A percentile compares a stretch with the other conserved stretches of the same genome.
These are phyloP conservation scores for Spodoptera picta DNA, from an alignment of 2,888 invertebrate species.

Conservation along the genomic window DNA sequence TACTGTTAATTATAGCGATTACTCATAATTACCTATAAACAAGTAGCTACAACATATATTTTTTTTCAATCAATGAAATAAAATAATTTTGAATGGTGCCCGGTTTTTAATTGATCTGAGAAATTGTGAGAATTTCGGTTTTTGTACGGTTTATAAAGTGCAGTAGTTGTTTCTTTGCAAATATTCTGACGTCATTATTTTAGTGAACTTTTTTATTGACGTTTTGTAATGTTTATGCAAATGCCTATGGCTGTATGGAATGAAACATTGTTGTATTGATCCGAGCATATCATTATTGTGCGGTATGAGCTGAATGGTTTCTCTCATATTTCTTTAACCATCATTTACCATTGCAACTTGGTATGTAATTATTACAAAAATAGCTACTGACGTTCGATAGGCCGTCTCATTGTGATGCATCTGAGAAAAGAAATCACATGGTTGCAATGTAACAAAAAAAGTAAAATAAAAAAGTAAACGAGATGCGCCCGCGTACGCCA, in stretches of 20 bases:
- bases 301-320: constrained; percentile 15
- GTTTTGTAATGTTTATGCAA: too few species aligned
- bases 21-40: constrained; percentile 62
- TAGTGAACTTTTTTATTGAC: constrained; percentile 4
- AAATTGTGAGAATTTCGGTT: constrained; percentile 36
- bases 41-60: constrained; percentile 43
- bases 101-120: constrained; percentile 50
- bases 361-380: constrained; percentile 78
- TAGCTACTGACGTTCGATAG: constrained; percentile 83
- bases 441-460: constrained; percentile 77
- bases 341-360: constrained; percentile 55
- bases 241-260: too few species aligned
- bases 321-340: constrained; percentile 32
- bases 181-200: constrained; percentile 29
- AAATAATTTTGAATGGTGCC: constrained; percentile 36
- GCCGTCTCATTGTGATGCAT: constrained; percentile 86
- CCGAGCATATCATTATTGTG: constrained; percentile 26
- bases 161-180: constrained; percentile 40
- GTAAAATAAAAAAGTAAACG: constrained; percentile 74
- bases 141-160: constrained; percentile 30
- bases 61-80: constrained; percentile 41
- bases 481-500: constrained; percentile 84
- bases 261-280: constrained; percentile 3
- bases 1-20: constrained; percentile 71
- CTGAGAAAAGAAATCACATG: constrained; percentile 85